phyloP scores from a whole-genome alignment of 2,113 vertebrate species.

The Irena cyanogastra region DNA sequence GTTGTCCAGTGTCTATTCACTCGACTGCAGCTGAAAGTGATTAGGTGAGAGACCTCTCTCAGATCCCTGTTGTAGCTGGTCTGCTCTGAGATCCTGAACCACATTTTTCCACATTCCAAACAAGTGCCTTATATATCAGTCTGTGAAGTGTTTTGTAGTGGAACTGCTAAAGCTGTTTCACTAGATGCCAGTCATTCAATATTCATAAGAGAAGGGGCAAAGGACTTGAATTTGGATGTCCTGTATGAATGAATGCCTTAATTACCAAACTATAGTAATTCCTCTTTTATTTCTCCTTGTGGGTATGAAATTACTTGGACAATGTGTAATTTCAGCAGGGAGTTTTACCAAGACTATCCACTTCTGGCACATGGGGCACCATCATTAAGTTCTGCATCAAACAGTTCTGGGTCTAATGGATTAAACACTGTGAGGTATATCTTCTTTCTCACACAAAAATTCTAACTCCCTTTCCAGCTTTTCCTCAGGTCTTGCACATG shows the following conservation, averaged over 20 bases:
- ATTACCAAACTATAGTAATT: background rate
- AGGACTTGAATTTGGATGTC: background rate
- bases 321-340: background rate
- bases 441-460: background rate
- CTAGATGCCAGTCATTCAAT: background rate
- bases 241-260: background rate
- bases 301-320: background rate
- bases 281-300: background rate
- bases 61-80: background rate
- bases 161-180: background rate
- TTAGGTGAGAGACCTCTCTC: background rate
- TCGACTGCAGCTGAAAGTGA: background rate
- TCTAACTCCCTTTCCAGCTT: background rate
- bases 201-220: background rate
- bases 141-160: background rate
- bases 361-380: background rate
- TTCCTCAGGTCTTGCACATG: background rate
- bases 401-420: background rate
- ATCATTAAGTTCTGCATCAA: background rate
- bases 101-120: background rate
- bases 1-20: background rate
- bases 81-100: background rate
- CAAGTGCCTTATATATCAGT: background rate
- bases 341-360: background rate
- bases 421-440: background rate